Conservation (phyloP, 1,140 invertebrate species). For the Druon quercuslanigerum region DNA sequence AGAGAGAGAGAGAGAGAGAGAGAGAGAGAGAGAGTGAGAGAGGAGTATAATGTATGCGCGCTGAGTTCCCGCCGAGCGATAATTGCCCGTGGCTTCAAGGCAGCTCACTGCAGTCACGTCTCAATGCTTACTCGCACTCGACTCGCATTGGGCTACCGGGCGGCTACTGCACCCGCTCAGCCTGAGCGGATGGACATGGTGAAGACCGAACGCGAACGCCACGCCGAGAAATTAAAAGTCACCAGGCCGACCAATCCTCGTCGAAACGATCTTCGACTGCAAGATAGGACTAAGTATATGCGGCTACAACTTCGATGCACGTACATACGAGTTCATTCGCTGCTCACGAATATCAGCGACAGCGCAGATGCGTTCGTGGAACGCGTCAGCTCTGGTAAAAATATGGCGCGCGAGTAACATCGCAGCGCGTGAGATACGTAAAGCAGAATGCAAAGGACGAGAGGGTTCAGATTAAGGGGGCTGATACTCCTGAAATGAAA, state of each 20-base stretch:
- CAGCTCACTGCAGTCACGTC: conserved; percentile 64
- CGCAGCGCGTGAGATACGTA: conserved; percentile 25
- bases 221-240: conserved; percentile 50
- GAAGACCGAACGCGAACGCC: not conserved
- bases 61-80: conserved; percentile 66
- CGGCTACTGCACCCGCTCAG: conserved; percentile 12
- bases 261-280: conserved; percentile 36
- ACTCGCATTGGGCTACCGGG: conserved; percentile 45
- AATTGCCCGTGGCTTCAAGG: conserved; percentile 68
- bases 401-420: conserved; percentile 26
- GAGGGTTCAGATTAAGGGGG: conserved; percentile 8
- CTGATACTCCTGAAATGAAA: conserved; percentile 13
- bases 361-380: conserved; percentile 27
- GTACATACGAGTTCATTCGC: conserved; percentile 50
- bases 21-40: too few relatives aligned
- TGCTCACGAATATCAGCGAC: conserved; percentile 32
- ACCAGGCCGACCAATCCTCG: conserved; percentile 47
- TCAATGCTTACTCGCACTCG: conserved; percentile 64
- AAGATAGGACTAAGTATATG: conserved; percentile 44
- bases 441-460: conserved; percentile 8
- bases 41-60: conserved; percentile 67
- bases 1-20: conserved; percentile 34
- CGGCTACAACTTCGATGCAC: conserved; percentile 39
- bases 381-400: conserved; percentile 24
- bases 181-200: conserved; percentile 16